Percentiles rank a stretch among this genome's conserved stretches.
Conservation (phyloP, 2,888 invertebrate species). For the Anodontia alba region DNA sequence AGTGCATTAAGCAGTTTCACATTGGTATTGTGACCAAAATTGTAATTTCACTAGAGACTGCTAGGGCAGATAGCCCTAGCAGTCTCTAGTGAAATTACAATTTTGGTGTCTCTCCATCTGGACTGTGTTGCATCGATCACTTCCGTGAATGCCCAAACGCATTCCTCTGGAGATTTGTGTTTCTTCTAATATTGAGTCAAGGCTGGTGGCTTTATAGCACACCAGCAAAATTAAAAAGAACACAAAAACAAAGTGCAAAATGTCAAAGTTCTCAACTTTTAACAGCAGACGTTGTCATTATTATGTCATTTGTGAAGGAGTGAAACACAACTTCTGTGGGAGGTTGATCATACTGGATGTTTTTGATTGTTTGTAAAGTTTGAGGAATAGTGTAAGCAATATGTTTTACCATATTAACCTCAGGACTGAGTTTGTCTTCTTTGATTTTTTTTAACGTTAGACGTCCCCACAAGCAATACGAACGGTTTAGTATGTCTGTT, state of each 20-base stretch:
- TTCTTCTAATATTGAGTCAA: too few relatives aligned
- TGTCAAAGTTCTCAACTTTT: too few relatives aligned
- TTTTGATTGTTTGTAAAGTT: not conserved
- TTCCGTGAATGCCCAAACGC: not conserved
- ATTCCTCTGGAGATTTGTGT: not conserved
- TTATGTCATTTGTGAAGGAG: slow-evolving; percentile 4
- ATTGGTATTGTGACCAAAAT: not conserved
- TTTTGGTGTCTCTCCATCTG: slow-evolving; percentile 8
- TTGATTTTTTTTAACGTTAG: not conserved
- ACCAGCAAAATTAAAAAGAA: too few relatives aligned
- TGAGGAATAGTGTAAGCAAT: not conserved
- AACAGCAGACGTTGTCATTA: too few relatives aligned
- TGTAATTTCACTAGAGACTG: too few relatives aligned
- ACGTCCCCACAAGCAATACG: not conserved
- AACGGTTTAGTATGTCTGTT: not conserved
- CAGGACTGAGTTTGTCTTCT: not conserved
- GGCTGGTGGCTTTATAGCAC: too few relatives aligned
- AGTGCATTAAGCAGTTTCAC: not conserved
- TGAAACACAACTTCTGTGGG: slow-evolving; percentile 4
- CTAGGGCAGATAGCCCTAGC: not conserved
- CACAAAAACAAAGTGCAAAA: too few relatives aligned
- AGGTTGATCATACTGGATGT: not conserved
- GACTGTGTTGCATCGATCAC: not conserved
- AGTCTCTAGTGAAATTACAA: not conserved
- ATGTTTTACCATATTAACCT: not conserved